phyloP scores from a whole-genome alignment of 1,140 invertebrate species.

The Eumaeus atala region DNA sequence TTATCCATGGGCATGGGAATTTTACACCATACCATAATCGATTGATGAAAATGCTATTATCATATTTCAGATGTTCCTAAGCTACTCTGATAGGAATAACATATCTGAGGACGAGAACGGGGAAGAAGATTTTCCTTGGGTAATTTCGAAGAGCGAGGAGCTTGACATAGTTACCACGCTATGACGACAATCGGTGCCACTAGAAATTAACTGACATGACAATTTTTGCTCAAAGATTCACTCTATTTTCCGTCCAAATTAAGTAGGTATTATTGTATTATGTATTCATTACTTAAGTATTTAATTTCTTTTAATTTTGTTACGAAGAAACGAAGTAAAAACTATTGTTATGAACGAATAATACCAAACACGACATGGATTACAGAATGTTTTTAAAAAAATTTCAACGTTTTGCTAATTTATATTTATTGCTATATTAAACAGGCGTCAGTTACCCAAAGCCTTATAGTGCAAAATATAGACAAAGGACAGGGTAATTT shows the following conservation, averaged over 20 bases:
- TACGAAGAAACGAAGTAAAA: too few species aligned
- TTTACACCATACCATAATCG: background rate
- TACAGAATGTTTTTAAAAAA: too few species aligned
- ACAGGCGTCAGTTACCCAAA: too few species aligned
- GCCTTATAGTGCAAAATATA: too few species aligned
- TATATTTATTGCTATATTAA: too few species aligned
- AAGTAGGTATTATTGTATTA: background rate
- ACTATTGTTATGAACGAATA: too few species aligned
- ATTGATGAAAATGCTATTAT: conserved; percentile 5
- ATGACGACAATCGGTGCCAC: background rate
- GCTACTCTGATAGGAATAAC: conserved; percentile 32
- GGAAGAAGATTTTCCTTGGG: too few species aligned
- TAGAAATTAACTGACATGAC: background rate
- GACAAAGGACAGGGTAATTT: too few species aligned
- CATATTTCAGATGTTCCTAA: conserved; percentile 57
- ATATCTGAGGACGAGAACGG: conserved; percentile 12
- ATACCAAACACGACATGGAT: too few species aligned
- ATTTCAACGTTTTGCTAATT: too few species aligned
- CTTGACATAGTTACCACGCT: background rate
- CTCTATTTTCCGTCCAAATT: background rate
- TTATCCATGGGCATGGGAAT: background rate
- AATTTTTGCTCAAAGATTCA: background rate
- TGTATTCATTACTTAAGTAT: too few species aligned
- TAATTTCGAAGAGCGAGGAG: background rate
- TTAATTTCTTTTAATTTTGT: too few species aligned